Base-by-base conservation (phyloP, 1,140 invertebrate genomes). In the Rhopalosiphum padi region DNA sequence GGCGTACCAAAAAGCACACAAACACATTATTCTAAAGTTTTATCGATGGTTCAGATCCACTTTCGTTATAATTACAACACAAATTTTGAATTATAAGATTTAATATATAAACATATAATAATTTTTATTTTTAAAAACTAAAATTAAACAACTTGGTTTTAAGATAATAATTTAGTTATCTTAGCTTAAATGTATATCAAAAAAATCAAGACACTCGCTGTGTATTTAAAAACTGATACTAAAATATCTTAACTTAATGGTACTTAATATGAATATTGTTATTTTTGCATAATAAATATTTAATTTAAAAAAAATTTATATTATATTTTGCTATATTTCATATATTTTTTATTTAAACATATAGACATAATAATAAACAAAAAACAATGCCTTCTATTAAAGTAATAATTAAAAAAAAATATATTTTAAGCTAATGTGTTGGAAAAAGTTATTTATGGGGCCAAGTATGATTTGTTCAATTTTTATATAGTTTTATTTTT, bases 251-350 rank as follows among this genome's bases (percentile, higher is more conserved):
- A 77, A n/a, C 60, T 15, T 68, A n/a, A 68, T 68, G 8, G 30
- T n/a, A n/a, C 1, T 18, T 9, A 46, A 46, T 51, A 77, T 6
- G 15, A 5, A n/a, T 77, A 77, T 18, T 77, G 30, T 77, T 1
- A 77, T 77, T 77, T 77, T 18, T n/a, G n/a, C n/a, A n/a, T 77
- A 68, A n/a, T 77, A 60, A 60, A 77, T 77, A 77, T 77, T 77
- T 77, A 18, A 77, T 77, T 77, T n/a, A 18, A 77, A 77, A n/a
- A 55, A n/a, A 9, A 60, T 55, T 9, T n/a, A 1, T 68, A 51
- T 51, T 5, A 35, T 77, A 21, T 77, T 77, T n/a, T n/a, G 48
- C 18, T 18, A 77, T 77, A n/a, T 21, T n/a, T 77, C 4, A n/a
- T n/a, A 77, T 3, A 15, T n/a, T 77, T 77, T 35, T 77, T 35